Base-by-base conservation (phyloP, 1,140 invertebrate genomes). In the Eueides isabella region DNA sequence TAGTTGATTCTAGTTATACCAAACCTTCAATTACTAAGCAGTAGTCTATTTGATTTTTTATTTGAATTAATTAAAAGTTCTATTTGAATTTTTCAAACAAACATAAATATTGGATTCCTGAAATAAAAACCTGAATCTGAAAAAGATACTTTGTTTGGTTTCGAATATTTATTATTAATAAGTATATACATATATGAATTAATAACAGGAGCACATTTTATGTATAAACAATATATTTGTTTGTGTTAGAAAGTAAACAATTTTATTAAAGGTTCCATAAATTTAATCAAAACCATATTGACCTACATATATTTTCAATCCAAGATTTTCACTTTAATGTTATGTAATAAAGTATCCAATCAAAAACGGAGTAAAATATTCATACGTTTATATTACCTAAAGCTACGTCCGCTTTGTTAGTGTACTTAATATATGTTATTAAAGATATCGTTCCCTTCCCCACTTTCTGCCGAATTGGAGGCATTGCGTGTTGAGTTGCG, bases 221-320 rank as follows among this genome's bases (percentile, higher is more conserved):
- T 14, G 48, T 9, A 26, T 55, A 55, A 55, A 26, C 12, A 55
- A 55, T 55, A 23, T 26, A 26, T 55, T 26, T 55, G 48, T 26
- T 55, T 55, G 23, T 26, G 19, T 55, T 55, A 55, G 48, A 38
- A 38, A 19, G 48, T 55, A 55, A 23, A 55, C 48, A 55, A 12
- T 55, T 55, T 38, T 41, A 44, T 63, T 30, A 30, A 63, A 63
- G 61, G 61, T 63, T 63, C 61, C 16, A 63, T 63, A 31, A 63
- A 63, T 63, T 63, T 31, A 19, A 63, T 63, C 61, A 63, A 63
- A 63, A n/a, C 6, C 61, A 63, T 31, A 63, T 19, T 63, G 61
- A 63, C 61, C 61, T 63, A 63, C 31, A 63, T 63, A 63, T 63
- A 63, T 63, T 63, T 63, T 63, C 61, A 12, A 61, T 61, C 11